Conservation (phyloP, 2,888 invertebrate species). For the Corbicula japonica region DNA sequence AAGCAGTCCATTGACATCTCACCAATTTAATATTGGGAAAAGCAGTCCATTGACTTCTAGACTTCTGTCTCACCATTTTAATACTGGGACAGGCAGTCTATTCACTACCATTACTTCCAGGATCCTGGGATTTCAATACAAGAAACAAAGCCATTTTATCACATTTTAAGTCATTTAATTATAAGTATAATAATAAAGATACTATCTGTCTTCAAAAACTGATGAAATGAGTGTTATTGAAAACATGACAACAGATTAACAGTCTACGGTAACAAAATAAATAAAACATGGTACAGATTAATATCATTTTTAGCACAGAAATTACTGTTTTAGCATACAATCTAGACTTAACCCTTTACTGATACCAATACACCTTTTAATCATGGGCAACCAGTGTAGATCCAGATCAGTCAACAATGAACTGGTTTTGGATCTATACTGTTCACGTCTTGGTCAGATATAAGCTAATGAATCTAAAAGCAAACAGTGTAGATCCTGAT, state of each 20-base stretch:
- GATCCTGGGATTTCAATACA: too few species aligned
- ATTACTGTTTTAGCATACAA: not conserved
- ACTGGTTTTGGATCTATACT: too few species aligned
- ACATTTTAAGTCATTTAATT: constrained; percentile 32
- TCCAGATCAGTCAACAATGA: too few species aligned
- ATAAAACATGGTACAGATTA: constrained; percentile 8
- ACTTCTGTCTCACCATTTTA: too few species aligned
- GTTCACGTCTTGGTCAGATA: constrained; percentile 3
- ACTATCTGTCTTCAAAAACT: constrained; percentile 23
- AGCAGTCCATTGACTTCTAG: too few species aligned
- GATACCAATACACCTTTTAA: constrained; percentile 4
- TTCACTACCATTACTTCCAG: too few species aligned
- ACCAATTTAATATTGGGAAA: too few species aligned
- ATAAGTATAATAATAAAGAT: constrained; percentile 27
- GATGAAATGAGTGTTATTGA: constrained; percentile 13
- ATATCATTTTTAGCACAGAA: constrained; percentile 7
- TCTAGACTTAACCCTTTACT: not conserved
- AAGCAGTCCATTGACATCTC: too few species aligned
- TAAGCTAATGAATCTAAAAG: not conserved
- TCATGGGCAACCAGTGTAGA: too few species aligned
- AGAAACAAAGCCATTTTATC: too few species aligned
- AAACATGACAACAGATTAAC: constrained; percentile 16
- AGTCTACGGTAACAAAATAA: constrained; percentile 24
- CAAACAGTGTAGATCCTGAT: too few species aligned
- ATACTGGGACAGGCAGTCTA: too few species aligned